Evolutionary conservation across 1,140 invertebrate genomes (phyloP), one percentile per base, ranked within the genome.

Genomic region (Drosophila littoralis): DNA sequence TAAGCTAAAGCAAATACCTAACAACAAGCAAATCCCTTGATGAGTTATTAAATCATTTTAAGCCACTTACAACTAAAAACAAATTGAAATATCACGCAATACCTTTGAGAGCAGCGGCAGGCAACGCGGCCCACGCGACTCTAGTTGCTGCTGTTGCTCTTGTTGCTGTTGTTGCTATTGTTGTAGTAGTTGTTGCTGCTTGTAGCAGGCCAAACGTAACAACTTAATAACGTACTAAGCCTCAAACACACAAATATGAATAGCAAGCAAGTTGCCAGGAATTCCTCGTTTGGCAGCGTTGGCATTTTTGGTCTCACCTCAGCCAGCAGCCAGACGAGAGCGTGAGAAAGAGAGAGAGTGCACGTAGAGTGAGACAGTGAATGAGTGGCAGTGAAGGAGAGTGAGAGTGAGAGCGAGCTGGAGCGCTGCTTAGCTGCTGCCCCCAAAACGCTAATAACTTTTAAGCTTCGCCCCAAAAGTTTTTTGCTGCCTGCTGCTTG

Each of bases 1-100:
- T 65, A 78, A 77, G 82, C 81, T 89, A 88, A 88, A 75, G 84
- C 83, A 89, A 88, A 88, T 88, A 88, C 64, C 58, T 55, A 89
- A 88, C 81, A 89, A 86, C 83, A 82, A 86, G 84, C 65, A 89
- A 89, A 89, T 89, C 84, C 84, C 84, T 90, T 89, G 84, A 89
- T 89, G 84, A 89, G 84, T 89, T 89, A 89, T 89, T 89, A 89
- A 89, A 89, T 89, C 84, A 89, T 89, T 89, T 89, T 89, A 89
- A 89, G 84, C 84, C 84, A 89, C 84, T 89, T 89, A 89, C 84
- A 89, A 89, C 84, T 89, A 89, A 89, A 89, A 89, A 89, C 84
- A 89, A 89, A 89, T 89, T 89, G 84, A 89, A 89, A 89, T 89
- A 89, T 89, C 84, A 89, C 84, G 84, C 84, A 89, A 89, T 89